phyloP scores from a whole-genome alignment of 2,113 vertebrate genomes.

The Catharus fuscescens region DNA sequence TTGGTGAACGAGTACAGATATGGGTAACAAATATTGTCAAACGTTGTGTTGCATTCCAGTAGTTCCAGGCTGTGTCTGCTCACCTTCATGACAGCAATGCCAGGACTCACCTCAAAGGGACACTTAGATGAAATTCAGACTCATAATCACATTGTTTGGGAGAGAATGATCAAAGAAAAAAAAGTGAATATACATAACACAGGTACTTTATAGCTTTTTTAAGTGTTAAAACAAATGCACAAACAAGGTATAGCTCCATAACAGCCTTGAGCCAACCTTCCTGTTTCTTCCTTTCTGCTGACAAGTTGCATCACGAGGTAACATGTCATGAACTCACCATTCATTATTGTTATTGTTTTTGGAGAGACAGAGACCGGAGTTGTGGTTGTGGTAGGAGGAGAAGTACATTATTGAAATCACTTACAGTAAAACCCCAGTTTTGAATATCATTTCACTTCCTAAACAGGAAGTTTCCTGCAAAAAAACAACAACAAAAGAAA shows the following conservation, averaged over 20 bases:
- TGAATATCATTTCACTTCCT: slow-evolving; percentile 35
- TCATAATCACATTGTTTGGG: neutral
- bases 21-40: neutral
- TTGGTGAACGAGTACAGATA: neutral
- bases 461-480: slow-evolving; percentile 26
- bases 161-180: neutral
- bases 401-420: slow-evolving; percentile 35
- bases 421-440: slow-evolving; percentile 54
- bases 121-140: neutral
- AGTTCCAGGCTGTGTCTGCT: neutral
- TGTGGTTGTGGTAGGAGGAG: slow-evolving; percentile 49
- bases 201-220: neutral
- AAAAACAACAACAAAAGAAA: slow-evolving; percentile 46
- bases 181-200: neutral
- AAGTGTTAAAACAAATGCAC: neutral
- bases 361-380: neutral
- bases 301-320: slow-evolving; percentile 20
- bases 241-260: neutral
- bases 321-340: slow-evolving; percentile 10
- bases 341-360: slow-evolving; percentile 33
- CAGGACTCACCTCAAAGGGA: neutral
- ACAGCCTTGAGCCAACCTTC: neutral
- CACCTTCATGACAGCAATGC: neutral
- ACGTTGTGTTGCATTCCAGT: neutral
- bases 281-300: slow-evolving; percentile 21